Evolutionary conservation across 2,797 vertebrate genomes (phyloP), one percentile per base, ranked within the genome.

Genomic region (Halcyon smyrnensis): DNA sequence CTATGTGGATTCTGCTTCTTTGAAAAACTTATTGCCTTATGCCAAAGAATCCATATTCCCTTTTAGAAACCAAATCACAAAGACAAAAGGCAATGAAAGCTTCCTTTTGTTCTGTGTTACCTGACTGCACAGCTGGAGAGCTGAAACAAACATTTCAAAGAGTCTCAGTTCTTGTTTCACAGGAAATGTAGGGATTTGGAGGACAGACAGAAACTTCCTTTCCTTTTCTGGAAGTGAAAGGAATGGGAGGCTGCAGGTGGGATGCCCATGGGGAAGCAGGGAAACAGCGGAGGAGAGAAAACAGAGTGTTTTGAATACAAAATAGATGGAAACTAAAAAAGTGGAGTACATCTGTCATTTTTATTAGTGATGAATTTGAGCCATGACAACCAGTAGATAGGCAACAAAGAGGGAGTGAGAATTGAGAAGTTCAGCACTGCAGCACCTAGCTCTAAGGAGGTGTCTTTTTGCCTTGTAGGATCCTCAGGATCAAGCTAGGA

Each of bases 131-230:
- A 91, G 93, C 53, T 30, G 93, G 92, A 93, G 41, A 96, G 28
- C 59, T 56, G 89, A 93, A 87, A 87, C 78, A 93, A 92, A 80
- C 64, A 84, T 84, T 93, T 93, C 80, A 90, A 95, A 93, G 88
- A 1, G 0, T 68, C 68, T 94, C 80, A 67, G 74, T 76, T 78
- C 77, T 80, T 60, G 43, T 77, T 91, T 80, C 71, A 81, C 21
- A 36, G 75, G 54, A 78, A 87, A 92, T n/a, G 63, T 79, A 82
- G 28, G 32, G 57, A 28, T 71, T 79, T 88, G 70, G 48, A 85
- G 93, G 81, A 65, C 18, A 89, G 77, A 57, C 21, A 91, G 78
- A 91, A 84, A 36, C 50, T 87, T 60, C 54, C 73, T 94, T 70
- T 84, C 63, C 51, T 90, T 84, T 91, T 80, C 84, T 80, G 60